phyloP scores from a whole-genome alignment of 2,888 invertebrate species.

The Masnerella sp. region DNA sequence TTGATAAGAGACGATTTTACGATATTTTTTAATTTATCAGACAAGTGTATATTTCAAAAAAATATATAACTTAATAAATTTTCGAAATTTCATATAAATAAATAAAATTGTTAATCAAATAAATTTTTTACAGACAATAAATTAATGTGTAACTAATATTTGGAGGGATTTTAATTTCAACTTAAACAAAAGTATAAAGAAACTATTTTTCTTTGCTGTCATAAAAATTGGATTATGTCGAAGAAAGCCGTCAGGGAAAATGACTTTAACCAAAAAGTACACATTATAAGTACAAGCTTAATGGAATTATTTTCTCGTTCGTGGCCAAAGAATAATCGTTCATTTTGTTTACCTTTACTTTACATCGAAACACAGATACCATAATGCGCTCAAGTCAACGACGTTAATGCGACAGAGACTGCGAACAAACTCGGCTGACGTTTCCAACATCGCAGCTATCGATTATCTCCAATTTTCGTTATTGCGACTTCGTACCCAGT shows the following conservation, averaged over 20 bases:
- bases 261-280: no score
- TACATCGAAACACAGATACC: slow-evolving; percentile 47
- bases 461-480: slow-evolving; percentile 52
- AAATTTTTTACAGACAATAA: background rate
- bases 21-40: slow-evolving; percentile 57
- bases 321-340: slow-evolving; percentile 37
- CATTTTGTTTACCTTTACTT: slow-evolving; percentile 56
- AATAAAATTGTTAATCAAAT: background rate
- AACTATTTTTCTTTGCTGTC: background rate
- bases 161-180: background rate
- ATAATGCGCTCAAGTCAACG: slow-evolving; percentile 49
- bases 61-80: no score
- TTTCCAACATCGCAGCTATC: slow-evolving; percentile 36
- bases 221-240: background rate
- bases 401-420: slow-evolving; percentile 51
- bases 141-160: background rate
- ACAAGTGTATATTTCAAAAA: no score
- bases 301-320: slow-evolving; percentile 48
- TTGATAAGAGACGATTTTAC: slow-evolving; percentile 58
- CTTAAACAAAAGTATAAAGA: background rate
- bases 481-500: slow-evolving; percentile 12
- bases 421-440: slow-evolving; percentile 42
- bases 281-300: slow-evolving; percentile 43
- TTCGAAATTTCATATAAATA: no score
- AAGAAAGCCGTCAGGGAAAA: slow-evolving; percentile 18